Percentiles rank a stretch among this genome's conserved stretches.
These are phyloP conservation scores for Hemicrepidius hirtus DNA, from an alignment of 2,888 invertebrate genomes.

Conservation along the genomic window DNA sequence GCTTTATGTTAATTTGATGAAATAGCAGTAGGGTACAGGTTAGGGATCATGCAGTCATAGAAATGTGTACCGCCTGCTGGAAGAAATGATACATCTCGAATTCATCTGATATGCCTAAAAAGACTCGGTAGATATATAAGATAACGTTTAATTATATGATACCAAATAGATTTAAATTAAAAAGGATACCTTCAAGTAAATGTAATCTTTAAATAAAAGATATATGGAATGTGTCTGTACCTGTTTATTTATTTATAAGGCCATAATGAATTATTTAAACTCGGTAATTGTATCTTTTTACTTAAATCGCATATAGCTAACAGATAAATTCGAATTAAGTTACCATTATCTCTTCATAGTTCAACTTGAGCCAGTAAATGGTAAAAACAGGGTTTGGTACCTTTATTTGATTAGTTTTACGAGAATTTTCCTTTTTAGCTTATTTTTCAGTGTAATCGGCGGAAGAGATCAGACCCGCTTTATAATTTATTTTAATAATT, in stretches of 20 bases:
- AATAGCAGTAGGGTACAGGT: too few species aligned
- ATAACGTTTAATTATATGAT: conserved; percentile 21
- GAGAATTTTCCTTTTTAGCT: not conserved
- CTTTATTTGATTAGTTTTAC: not conserved
- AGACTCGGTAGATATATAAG: conserved; percentile 6
- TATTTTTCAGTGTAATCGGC: too few species aligned
- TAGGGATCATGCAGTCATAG: too few species aligned
- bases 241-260: conserved; percentile 24
- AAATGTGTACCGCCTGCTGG: not conserved
- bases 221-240: not conserved
- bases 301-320: conserved; percentile 11
- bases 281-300: conserved; percentile 20
- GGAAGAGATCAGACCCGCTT: too few species aligned
- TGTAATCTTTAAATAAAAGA: conserved; percentile 12
- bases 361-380: not conserved
- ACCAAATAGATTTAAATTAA: conserved; percentile 3
- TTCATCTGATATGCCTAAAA: conserved; percentile 16
- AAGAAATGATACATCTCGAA: conserved; percentile 21
- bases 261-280: conserved; percentile 21
- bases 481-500: too few species aligned
- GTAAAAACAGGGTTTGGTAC: conserved; percentile 7
- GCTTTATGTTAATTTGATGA: too few species aligned
- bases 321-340: conserved; percentile 7
- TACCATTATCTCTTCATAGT: not conserved
- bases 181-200: conserved; percentile 6